Evolutionary conservation across 1,140 invertebrate species (phyloP).

Genomic region (Aphidius gifuensis): DNA sequence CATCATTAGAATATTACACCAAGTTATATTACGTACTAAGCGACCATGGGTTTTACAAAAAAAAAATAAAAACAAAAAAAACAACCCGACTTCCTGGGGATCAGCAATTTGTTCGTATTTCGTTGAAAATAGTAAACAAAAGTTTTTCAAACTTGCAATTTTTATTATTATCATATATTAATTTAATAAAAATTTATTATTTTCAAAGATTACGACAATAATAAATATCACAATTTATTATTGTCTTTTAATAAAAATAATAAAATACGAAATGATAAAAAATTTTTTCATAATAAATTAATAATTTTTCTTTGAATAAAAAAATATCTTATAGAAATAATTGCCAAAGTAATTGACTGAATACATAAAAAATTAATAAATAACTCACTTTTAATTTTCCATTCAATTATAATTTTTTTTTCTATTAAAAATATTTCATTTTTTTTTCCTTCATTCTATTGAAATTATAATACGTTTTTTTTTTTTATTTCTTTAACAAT

Average conservation of each 20-base stretch:
- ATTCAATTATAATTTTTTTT: not conserved
- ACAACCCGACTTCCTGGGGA: not conserved
- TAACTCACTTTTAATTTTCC: no score
- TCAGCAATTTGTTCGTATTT: constrained; percentile 12
- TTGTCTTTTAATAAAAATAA: no score
- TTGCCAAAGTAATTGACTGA: not conserved
- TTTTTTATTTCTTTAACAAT: not conserved
- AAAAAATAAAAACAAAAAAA: not conserved
- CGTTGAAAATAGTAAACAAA: constrained; percentile 4
- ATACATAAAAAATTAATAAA: no score
- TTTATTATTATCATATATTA: no score
- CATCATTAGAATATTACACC: constrained; percentile 40
- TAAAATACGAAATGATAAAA: no score
- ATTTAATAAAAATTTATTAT: no score
- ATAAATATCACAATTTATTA: no score
- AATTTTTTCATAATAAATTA: no score
- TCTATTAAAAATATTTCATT: not conserved
- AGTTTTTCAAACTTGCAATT: not conserved
- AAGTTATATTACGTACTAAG: constrained; percentile 36
- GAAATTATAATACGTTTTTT: not conserved
- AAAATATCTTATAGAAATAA: not conserved
- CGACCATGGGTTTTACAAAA: constrained; percentile 6
- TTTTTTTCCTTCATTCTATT: not conserved
- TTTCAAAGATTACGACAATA: no score
- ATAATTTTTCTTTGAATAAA: no score